phyloP scores from a whole-genome alignment of 2,888 invertebrate species.

The Eucriotettix oculatus region DNA sequence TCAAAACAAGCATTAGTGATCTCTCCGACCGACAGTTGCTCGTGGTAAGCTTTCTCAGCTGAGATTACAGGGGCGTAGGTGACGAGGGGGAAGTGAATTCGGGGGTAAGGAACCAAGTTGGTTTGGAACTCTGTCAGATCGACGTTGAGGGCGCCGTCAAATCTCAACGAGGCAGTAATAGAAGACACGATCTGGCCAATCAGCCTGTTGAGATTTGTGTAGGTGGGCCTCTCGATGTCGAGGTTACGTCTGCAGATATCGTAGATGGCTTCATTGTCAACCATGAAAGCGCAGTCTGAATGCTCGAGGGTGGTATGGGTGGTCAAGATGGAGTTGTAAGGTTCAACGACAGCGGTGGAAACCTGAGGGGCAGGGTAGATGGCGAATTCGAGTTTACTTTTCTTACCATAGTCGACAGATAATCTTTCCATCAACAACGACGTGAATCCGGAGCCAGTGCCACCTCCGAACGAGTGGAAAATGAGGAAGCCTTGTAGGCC shows the following conservation, averaged over 20 bases:
- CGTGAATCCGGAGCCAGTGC: conserved; percentile 40
- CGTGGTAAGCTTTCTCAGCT: conserved; percentile 26
- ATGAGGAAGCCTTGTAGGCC: conserved; percentile 60
- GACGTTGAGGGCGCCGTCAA: conserved; percentile 33
- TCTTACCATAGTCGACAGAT: conserved; percentile 42
- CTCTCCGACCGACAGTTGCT: conserved; percentile 26
- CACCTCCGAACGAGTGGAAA: conserved; percentile 64
- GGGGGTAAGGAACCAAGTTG: conserved; percentile 28
- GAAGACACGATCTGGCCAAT: conserved; percentile 35
- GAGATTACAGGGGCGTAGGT: conserved; percentile 24
- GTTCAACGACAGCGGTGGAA: conserved; percentile 17
- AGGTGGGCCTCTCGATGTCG: conserved; percentile 34
- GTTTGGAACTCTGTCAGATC: conserved; percentile 35
- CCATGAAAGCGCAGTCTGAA: conserved; percentile 36
- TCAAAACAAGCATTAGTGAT: conserved; percentile 37
- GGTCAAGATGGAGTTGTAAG: conserved; percentile 37
- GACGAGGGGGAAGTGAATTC: conserved; percentile 35
- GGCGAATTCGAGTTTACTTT: conserved; percentile 39
- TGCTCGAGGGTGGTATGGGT: conserved; percentile 34
- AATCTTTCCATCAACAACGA: conserved; percentile 41
- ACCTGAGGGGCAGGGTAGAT: conserved; percentile 40
- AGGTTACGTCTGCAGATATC: conserved; percentile 37
- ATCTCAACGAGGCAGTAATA: conserved; percentile 31
- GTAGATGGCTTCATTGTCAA: conserved; percentile 38
- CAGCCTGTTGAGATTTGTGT: conserved; percentile 37